Evolutionary conservation across 1,140 invertebrate species (phyloP).

Genomic region (roundworm (Caenorhabditis elegans)): DNA sequence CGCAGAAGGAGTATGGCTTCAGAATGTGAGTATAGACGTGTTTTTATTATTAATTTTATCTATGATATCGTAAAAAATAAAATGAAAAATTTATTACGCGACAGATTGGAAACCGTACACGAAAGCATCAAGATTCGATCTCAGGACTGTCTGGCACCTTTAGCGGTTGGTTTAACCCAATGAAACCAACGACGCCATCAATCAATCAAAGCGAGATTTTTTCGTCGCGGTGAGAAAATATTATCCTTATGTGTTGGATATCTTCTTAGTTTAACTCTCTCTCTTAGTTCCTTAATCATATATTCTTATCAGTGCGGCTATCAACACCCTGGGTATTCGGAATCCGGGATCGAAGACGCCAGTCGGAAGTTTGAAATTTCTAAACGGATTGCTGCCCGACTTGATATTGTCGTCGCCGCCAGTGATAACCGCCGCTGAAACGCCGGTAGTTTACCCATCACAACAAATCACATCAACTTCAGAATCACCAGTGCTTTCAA

Average conservation of each 20-base stretch:
- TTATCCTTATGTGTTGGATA: background rate
- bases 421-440: background rate
- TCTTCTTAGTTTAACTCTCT: background rate
- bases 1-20: background rate
- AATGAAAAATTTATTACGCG: background rate
- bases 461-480: background rate
- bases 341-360: background rate
- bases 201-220: slow-evolving; percentile 30
- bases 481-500: background rate
- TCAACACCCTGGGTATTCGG: background rate
- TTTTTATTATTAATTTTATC: no score
- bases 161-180: slow-evolving; percentile 9
- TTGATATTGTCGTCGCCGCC: background rate
- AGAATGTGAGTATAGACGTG: no score
- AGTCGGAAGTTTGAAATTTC: slow-evolving; percentile 1
- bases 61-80: background rate
- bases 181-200: slow-evolving; percentile 15
- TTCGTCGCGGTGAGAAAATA: slow-evolving; percentile 17
- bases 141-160: slow-evolving; percentile 16
- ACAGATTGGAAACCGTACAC: background rate
- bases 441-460: background rate
- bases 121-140: slow-evolving; percentile 25
- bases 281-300: background rate
- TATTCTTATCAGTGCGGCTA: background rate
- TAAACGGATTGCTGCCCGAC: background rate